These are phyloP conservation scores for Mizuhopecten yessoensis DNA, from an alignment of 1,140 invertebrate species.

Conservation along the genomic window DNA sequence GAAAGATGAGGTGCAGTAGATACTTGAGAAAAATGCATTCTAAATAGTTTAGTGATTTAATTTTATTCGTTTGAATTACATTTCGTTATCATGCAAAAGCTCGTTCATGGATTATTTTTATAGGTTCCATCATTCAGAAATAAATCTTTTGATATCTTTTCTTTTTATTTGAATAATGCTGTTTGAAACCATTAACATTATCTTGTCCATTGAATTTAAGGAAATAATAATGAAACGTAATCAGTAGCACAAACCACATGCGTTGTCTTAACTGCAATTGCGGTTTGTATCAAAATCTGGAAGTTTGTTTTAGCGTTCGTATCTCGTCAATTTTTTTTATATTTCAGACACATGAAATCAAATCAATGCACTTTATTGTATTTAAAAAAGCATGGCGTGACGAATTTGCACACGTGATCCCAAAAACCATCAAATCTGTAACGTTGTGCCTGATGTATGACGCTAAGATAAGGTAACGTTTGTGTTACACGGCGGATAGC, in stretches of 20 bases:
- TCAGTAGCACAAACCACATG: background rate
- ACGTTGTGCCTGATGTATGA: background rate
- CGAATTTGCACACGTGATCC: constrained; percentile 31
- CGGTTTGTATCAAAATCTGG: constrained; percentile 7
- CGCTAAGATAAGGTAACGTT: background rate
- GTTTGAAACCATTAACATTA: background rate
- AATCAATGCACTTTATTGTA: constrained; percentile 39
- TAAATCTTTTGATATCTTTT: constrained; percentile 24
- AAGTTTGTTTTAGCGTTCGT: background rate
- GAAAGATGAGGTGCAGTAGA: background rate
- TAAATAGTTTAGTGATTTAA: background rate
- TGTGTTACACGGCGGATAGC: background rate
- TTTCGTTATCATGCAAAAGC: background rate
- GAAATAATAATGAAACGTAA: background rate
- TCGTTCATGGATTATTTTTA: constrained; percentile 29
- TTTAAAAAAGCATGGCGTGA: constrained; percentile 32
- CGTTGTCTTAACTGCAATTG: constrained; percentile 1
- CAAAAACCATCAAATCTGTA: constrained; percentile 34
- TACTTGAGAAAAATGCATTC: background rate
- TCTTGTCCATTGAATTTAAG: constrained; percentile 25
- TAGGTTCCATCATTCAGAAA: background rate
- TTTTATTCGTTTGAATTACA: background rate
- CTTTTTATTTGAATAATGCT: constrained; percentile 14
- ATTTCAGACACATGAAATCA: constrained; percentile 28
- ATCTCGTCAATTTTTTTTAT: background rate